Percentiles rank a stretch among this genome's conserved stretches.
Evolutionary conservation across 2,797 vertebrate species (phyloP).

Genomic region (Sebastes kiyomatsui): DNA sequence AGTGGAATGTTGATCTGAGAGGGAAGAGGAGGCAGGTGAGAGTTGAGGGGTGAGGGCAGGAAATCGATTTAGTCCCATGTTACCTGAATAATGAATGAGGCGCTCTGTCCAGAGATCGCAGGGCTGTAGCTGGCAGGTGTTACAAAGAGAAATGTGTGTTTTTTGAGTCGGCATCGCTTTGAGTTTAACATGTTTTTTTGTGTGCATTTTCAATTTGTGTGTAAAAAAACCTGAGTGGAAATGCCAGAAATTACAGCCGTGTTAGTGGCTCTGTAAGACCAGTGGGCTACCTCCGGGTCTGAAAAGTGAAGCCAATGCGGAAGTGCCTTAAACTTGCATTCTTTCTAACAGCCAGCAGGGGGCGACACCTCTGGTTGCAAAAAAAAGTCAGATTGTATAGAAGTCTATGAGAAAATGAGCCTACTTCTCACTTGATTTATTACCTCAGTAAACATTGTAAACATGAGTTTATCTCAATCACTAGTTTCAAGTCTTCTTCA

Average conservation of each 20-base stretch:
- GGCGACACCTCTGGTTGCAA: too few relatives aligned
- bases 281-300: too few relatives aligned
- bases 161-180: neutral
- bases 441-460: too few relatives aligned
- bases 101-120: constrained; percentile 55
- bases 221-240: neutral
- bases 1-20: constrained; percentile 76
- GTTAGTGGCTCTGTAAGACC: too few relatives aligned
- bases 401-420: too few relatives aligned
- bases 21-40: constrained; percentile 67
- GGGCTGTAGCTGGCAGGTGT: constrained; percentile 26
- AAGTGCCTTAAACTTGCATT: too few relatives aligned
- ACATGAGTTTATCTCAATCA: too few relatives aligned
- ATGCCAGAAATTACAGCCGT: neutral
- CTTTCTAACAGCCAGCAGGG: too few relatives aligned
- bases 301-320: too few relatives aligned
- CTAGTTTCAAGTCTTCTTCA: too few relatives aligned
- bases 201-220: neutral
- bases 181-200: neutral
- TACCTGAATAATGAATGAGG: constrained; percentile 82
- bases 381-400: too few relatives aligned
- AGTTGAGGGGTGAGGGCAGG: constrained; percentile 68
- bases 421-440: too few relatives aligned
- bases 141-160: constrained; percentile 20
- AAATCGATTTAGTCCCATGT: constrained; percentile 74